Evolutionary conservation across 2,113 vertebrate genomes (phyloP), one percentile per base, ranked within the genome.

Genomic region (Oncorhynchus gorbuscha): DNA sequence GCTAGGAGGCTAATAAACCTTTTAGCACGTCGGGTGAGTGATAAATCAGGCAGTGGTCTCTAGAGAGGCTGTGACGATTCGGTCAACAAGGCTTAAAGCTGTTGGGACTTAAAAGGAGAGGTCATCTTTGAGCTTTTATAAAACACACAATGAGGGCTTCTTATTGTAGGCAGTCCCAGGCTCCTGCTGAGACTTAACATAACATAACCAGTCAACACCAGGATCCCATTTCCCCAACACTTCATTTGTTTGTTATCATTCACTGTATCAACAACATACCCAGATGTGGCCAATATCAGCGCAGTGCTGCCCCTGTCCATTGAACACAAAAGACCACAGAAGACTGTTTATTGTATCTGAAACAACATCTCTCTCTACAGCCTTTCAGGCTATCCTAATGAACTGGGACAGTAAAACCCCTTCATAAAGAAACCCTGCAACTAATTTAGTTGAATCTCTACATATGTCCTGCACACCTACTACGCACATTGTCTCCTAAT

Each of bases 1-100:
- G 45, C 75, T 85, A 80, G 76, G 73, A 68, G 82, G 66, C 65
- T 77, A 81, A 86, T 91, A 69, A 83, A 80, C 75, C 69, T 86
- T 89, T 83, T 82, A 48, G 66, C 39, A 80, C 45, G 24, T 76
- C 79, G 69, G 74, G 64, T 4, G 49, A 71, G 83, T 16, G 35
- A 83, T 83, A 80, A 82, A 85, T 86, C 76, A 65, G 28, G 20
- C 16, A 28, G 9, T 76, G 65, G 66, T 69, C 75, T 78, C 69
- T 45, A 14, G 48, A 81, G 62, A 85, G 64, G 49, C 72, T 0
- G 32, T 16, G 7, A 75, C 62, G 82, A 69, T 79, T 78, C 78
- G 45, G 62, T 39, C 70, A 80, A 69, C 32, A 20, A 72, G 58
- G 32, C 28, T 55, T 61, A 80, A 83, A 82, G 75, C 72, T 81